These are phyloP conservation scores for Phylloscopus trochiloides DNA, from an alignment of 2,113 vertebrate genomes.

Conservation along the genomic window DNA sequence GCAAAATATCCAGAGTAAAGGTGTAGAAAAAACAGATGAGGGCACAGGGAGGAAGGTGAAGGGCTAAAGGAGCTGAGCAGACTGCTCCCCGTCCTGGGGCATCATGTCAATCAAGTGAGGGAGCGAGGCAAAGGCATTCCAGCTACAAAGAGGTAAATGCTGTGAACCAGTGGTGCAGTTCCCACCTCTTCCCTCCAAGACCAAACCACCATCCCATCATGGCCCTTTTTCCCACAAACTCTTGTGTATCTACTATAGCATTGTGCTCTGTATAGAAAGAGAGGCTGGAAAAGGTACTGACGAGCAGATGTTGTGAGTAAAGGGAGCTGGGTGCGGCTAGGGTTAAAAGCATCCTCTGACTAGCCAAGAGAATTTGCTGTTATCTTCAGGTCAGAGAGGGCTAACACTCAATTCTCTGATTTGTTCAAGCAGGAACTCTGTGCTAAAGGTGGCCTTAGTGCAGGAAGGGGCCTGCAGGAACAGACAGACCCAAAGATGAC, in stretches of 20 bases:
- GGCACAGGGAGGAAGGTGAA: not conserved
- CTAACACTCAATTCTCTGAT: not conserved
- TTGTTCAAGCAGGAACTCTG: not conserved
- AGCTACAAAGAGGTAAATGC: not conserved
- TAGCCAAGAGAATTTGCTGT: not conserved
- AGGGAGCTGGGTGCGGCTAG: rapidly evolving
- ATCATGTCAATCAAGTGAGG: rapidly evolving
- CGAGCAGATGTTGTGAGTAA: not conserved
- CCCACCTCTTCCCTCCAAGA: not conserved
- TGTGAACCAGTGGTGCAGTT: not conserved
- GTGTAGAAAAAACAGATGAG: not conserved
- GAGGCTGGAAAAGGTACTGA: not conserved
- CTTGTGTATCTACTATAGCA: not conserved
- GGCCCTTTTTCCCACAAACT: not conserved
- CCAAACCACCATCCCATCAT: not conserved
- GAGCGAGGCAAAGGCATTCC: rapidly evolving
- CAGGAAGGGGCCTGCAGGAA: not conserved
- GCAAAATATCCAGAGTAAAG: not conserved
- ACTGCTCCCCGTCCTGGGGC: not conserved
- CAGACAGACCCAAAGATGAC: not conserved
- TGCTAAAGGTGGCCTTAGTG: not conserved
- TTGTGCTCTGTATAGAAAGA: not conserved
- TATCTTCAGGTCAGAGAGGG: not conserved
- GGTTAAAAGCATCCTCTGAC: conserved; percentile 18
- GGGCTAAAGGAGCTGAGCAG: not conserved